Percentiles rank a stretch among this genome's conserved stretches.
phyloP scores from a whole-genome alignment of 2,888 invertebrate genomes.

The Agrilus biguttatus region DNA sequence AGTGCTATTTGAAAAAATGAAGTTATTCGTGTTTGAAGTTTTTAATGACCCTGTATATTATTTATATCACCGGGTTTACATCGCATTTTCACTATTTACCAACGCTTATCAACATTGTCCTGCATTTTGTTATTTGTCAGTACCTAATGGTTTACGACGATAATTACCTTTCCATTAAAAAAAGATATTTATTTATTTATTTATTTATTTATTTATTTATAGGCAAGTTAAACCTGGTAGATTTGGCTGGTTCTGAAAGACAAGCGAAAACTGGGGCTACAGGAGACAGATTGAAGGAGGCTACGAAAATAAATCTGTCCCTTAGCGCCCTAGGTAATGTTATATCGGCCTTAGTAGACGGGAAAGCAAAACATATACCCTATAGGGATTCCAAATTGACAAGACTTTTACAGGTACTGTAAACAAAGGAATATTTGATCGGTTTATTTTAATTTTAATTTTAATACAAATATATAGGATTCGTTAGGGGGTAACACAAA shows the following conservation, averaged over 20 bases:
- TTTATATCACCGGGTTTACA: too few relatives aligned
- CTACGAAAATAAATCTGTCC: constrained; percentile 79
- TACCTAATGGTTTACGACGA: too few relatives aligned
- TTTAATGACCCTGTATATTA: too few relatives aligned
- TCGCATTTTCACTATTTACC: too few relatives aligned
- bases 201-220: background rate
- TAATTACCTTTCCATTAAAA: too few relatives aligned
- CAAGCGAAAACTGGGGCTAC: constrained; percentile 75
- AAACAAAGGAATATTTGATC: background rate
- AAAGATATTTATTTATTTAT: background rate
- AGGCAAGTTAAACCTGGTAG: constrained; percentile 74
- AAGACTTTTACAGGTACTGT: constrained; percentile 49
- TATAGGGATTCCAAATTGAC: constrained; percentile 80
- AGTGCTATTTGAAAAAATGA: too few relatives aligned
- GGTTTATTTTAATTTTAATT: background rate
- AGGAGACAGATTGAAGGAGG: constrained; percentile 74
- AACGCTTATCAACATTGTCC: too few relatives aligned
- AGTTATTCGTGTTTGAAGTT: too few relatives aligned
- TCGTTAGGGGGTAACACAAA: constrained; percentile 78
- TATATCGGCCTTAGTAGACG: constrained; percentile 74
- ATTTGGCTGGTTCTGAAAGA: constrained; percentile 78
- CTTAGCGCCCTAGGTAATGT: constrained; percentile 80
- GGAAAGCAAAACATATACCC: constrained; percentile 65
- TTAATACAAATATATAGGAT: constrained; percentile 42
- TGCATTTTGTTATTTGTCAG: too few relatives aligned